These are phyloP conservation scores for Parapristionchus giblindavisi DNA, from an alignment of 2,888 invertebrate species.

Conservation along the genomic window DNA sequence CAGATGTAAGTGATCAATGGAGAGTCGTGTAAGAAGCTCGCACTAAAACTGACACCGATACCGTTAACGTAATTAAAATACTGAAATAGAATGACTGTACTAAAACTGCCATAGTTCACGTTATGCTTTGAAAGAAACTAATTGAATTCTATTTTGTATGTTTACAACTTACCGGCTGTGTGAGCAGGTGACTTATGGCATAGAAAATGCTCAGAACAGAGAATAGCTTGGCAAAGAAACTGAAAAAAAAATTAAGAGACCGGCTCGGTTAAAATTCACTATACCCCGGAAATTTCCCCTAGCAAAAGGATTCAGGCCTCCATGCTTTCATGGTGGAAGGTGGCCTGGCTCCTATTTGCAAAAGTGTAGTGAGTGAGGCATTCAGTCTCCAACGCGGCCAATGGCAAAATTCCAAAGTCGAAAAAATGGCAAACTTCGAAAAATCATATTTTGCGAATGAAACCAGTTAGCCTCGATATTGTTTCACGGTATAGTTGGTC, in stretches of 20 bases:
- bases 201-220: conserved; percentile 1
- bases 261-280: no score
- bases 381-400: no score
- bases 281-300: no score
- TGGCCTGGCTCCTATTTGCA: no score
- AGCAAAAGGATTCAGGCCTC: no score
- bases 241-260: not conserved
- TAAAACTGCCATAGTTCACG: not conserved
- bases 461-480: no score
- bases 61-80: conserved; percentile 1
- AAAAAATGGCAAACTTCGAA: no score
- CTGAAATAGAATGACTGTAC: not conserved
- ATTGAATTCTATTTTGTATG: not conserved
- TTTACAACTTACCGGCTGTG: conserved; percentile 2
- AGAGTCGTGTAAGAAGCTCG: conserved; percentile 12
- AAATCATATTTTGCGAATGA: no score
- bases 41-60: not conserved
- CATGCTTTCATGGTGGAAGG: no score
- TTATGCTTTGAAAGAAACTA: not conserved
- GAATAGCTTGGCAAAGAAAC: not conserved
- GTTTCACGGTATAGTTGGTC: no score
- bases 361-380: no score
- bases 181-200: not conserved
- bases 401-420: no score
- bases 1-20: not conserved